These are phyloP conservation scores for Diploptera punctata DNA, from an alignment of 2,888 invertebrate species.

Conservation along the genomic window DNA sequence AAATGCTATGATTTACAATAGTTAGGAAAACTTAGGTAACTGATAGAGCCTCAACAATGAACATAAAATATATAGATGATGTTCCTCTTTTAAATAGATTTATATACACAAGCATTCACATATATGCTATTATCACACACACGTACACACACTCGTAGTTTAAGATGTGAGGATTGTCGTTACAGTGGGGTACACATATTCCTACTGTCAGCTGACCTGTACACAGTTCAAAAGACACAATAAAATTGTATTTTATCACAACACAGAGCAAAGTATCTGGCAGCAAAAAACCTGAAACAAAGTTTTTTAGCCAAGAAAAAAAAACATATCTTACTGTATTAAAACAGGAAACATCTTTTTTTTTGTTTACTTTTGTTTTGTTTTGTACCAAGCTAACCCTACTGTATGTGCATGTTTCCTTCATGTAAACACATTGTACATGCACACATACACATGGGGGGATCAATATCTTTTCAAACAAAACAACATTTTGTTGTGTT, in stretches of 20 bases:
- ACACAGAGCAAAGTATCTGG: conserved; percentile 45
- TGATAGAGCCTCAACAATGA: conserved; percentile 43
- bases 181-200: conserved; percentile 39
- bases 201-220: conserved; percentile 43
- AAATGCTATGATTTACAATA: conserved; percentile 42
- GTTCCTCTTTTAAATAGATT: conserved; percentile 40
- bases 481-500: too few species aligned
- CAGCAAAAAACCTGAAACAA: conserved; percentile 38
- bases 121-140: conserved; percentile 31
- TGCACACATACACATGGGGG: conserved; percentile 14
- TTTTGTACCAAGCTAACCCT: conserved; percentile 25
- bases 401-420: conserved; percentile 25
- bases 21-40: conserved; percentile 40
- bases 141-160: conserved; percentile 5
- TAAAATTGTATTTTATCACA: conserved; percentile 43
- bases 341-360: conserved; percentile 29
- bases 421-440: conserved; percentile 22
- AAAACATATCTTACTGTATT: conserved; percentile 36
- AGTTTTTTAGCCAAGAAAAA: conserved; percentile 40
- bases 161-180: conserved; percentile 43
- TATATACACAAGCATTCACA: conserved; percentile 37
- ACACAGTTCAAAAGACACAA: conserved; percentile 43
- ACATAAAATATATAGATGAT: conserved; percentile 44
- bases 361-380: conserved; percentile 2
- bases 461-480: conserved; percentile 26